Conservation (phyloP, 2,888 invertebrate species). For the Epirrhoe alternata region DNA sequence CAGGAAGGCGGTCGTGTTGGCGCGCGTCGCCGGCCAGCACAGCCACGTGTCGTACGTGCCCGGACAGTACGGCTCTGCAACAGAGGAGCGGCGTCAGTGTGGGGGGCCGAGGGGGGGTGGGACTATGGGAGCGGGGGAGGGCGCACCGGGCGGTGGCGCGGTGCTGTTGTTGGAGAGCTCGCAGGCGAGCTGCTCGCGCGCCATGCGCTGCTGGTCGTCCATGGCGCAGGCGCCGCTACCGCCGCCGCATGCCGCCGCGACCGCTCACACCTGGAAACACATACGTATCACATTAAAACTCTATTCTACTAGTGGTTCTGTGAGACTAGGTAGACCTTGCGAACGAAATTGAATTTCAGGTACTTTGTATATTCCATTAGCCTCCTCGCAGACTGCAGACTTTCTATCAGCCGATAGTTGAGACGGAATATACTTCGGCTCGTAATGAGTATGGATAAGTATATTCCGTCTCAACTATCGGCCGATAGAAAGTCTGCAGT, state of each 20-base stretch:
- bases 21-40: constrained; percentile 90
- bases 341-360: too few relatives aligned
- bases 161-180: constrained; percentile 57
- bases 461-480: too few relatives aligned
- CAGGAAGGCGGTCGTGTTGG: constrained; percentile 87
- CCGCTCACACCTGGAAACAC: constrained; percentile 6
- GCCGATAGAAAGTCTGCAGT: too few relatives aligned
- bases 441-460: too few relatives aligned
- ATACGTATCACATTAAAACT: not conserved
- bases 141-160: constrained; percentile 55
- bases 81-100: not conserved
- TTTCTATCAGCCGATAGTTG: too few relatives aligned
- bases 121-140: not conserved
- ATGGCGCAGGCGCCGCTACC: constrained; percentile 56
- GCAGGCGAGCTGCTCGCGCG: constrained; percentile 63
- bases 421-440: too few relatives aligned
- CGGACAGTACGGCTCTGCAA: constrained; percentile 87
- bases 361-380: too few relatives aligned
- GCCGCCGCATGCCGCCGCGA: not conserved
- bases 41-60: constrained; percentile 93
- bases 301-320: too few relatives aligned
- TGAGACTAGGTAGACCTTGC: too few relatives aligned
- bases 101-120: not conserved
- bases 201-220: constrained; percentile 71
- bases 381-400: too few relatives aligned